phyloP scores from a whole-genome alignment of 2,888 invertebrate genomes.

The Entomobrya proxima region DNA sequence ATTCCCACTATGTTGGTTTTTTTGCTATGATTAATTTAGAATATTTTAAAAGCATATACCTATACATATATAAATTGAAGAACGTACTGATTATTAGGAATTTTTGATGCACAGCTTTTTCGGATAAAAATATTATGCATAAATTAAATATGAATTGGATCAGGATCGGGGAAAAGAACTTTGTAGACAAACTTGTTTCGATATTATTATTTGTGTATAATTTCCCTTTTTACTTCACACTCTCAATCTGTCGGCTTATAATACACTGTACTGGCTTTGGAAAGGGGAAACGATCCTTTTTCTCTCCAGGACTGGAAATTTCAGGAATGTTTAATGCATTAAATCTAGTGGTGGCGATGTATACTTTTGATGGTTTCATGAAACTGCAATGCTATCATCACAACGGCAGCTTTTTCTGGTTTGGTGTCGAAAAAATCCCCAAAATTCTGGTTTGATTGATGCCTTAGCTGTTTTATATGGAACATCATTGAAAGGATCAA shows the following conservation, averaged over 20 bases:
- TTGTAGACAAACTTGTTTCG: conserved; percentile 13
- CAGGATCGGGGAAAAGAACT: neutral
- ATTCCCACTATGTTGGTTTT: neutral
- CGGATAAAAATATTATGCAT: neutral
- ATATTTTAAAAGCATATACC: neutral
- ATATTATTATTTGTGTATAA: neutral
- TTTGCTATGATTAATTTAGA: too few species aligned
- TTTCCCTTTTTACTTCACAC: neutral
- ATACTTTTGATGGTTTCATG: conserved; percentile 10
- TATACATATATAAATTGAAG: too few species aligned
- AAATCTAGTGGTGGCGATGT: neutral
- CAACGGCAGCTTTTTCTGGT: neutral
- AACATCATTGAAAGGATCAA: conserved; percentile 56
- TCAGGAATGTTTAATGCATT: conserved; percentile 32
- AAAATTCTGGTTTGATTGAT: conserved; percentile 57
- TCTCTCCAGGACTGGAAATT: neutral
- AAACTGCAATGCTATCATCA: neutral
- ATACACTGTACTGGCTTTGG: neutral
- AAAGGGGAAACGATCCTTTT: neutral
- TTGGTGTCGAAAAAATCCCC: conserved; percentile 21
- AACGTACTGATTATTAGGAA: neutral
- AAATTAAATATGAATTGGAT: conserved; percentile 6
- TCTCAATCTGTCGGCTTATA: conserved; percentile 2
- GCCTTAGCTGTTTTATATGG: conserved; percentile 35
- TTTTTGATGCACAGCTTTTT: neutral